These are phyloP conservation scores for Nibea coibor DNA, from an alignment of 2,113 vertebrate species.

Conservation along the genomic window DNA sequence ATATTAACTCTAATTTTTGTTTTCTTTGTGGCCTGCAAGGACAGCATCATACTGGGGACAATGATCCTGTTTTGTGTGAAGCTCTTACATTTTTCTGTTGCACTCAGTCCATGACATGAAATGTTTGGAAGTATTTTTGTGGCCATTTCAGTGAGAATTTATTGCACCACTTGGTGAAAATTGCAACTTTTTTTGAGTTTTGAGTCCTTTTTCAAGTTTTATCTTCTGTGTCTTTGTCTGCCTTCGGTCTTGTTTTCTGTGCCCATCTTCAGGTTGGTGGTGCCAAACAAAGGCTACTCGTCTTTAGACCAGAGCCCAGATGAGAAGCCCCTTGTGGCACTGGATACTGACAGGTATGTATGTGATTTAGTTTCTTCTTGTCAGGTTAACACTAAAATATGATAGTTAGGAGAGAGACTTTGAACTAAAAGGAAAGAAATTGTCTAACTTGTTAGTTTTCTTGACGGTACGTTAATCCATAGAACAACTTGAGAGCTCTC, in stretches of 20 bases:
- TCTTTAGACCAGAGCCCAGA: slow-evolving; percentile 98
- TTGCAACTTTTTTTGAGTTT: neutral
- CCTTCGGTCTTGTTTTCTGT: neutral
- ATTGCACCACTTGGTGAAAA: neutral
- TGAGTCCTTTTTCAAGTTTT: neutral
- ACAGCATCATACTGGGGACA: neutral
- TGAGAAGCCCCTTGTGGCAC: slow-evolving; percentile 96
- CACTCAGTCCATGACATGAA: neutral
- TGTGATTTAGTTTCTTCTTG: neutral
- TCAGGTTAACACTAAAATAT: neutral
- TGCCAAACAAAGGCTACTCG: slow-evolving; percentile 98
- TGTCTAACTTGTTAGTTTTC: slow-evolving; percentile 18
- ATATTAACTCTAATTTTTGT: slow-evolving; percentile 61
- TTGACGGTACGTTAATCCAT: slow-evolving; percentile 50
- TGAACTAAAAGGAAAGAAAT: neutral
- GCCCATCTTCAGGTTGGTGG: slow-evolving; percentile 88
- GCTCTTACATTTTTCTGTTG: neutral
- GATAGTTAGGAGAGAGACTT: neutral
- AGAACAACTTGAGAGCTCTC: slow-evolving; percentile 56
- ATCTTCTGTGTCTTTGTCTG: neutral
- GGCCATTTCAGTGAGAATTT: neutral
- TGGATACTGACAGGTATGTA: slow-evolving; percentile 98
- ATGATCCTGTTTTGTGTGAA: neutral
- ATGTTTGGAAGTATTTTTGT: neutral
- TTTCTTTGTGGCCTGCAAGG: neutral